Base-by-base conservation (phyloP, 2,797 vertebrate genomes). In the Gallirallus australis region DNA sequence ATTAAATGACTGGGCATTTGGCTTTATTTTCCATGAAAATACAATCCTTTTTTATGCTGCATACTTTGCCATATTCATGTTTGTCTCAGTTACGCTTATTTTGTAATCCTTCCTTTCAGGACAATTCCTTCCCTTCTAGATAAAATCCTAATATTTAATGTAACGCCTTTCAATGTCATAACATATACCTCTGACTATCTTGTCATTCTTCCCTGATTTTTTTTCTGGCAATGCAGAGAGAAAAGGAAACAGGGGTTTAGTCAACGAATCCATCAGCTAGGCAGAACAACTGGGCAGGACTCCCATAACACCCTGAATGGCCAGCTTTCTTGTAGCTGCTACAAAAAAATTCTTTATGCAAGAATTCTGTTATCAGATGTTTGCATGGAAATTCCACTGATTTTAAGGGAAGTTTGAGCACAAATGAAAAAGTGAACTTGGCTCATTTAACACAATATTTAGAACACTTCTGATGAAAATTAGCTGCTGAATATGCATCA, bases 391-490 rank as follows among this genome's bases (percentile, higher is more conserved):
- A 61, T 78, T 84, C 18, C 9, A 17, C 20, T 48, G 35, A 80
- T 37, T 63, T 90, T 76, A 78, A 24, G 4, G 8, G 9, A 69
- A 9, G 8, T 82, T 83, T 84, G 28, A 89, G 33, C 10, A 81
- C 28, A 56, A 86, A 86, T 8, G 15, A 27, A 68, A 37, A 7
- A 52, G 13, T 24, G 11, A 89, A 72, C 54, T 76, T 94, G 47
- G 40, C 54, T 92, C 31, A 37, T 86, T 89, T 57, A 54, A 50
- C 40, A 60, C 7, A 61, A 47, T 86, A 48, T 92, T 92, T 95
- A 65, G 56, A 90, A 69, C 27, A 59, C 4, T 92, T 90, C 2
- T n/a, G 52, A 69, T 69, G 33, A 92, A 94, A 93, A 94, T 88
- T 84, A 89, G 9, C 66, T 59, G 9, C 33, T 59, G 54, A 92